Evolutionary conservation across 2,113 vertebrate genomes (phyloP).

Genomic region (Platichthys stellatus): DNA sequence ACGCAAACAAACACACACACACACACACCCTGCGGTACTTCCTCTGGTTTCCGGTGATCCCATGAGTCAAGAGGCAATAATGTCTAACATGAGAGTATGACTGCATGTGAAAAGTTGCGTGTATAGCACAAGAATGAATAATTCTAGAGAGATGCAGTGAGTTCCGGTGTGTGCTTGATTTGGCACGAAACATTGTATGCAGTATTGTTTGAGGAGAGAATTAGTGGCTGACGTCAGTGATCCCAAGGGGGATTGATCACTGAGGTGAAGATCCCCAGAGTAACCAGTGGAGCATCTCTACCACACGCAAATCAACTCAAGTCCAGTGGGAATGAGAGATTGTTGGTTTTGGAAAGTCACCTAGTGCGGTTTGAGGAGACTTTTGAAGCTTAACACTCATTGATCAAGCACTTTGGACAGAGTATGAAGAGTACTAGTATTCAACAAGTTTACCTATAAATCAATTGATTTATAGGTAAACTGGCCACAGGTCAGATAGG

Average conservation of each 20-base stretch:
- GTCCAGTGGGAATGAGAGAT: no score
- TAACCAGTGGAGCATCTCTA: not conserved
- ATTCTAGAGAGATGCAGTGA: not conserved
- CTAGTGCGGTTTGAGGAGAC: not conserved
- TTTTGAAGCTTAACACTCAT: no score
- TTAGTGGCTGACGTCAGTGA: not conserved
- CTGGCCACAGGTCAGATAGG: not conserved
- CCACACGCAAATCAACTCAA: not conserved
- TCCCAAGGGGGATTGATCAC: not conserved
- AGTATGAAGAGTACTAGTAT: no score
- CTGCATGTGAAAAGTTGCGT: not conserved
- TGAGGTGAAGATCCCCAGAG: not conserved
- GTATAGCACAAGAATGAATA: not conserved
- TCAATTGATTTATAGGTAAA: no score
- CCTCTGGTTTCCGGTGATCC: conserved; percentile 55
- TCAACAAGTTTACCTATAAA: no score
- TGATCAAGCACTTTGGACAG: no score
- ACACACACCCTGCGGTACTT: conserved; percentile 51
- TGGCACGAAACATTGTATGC: not conserved
- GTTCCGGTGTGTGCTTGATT: not conserved
- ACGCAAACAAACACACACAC: conserved; percentile 41
- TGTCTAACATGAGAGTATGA: conserved; percentile 11
- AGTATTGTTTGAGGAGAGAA: not conserved
- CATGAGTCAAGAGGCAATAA: conserved; percentile 20
- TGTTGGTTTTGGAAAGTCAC: not conserved